Evolutionary conservation across 1,140 invertebrate species (phyloP).

Genomic region (Zaprionus tsacasi): DNA sequence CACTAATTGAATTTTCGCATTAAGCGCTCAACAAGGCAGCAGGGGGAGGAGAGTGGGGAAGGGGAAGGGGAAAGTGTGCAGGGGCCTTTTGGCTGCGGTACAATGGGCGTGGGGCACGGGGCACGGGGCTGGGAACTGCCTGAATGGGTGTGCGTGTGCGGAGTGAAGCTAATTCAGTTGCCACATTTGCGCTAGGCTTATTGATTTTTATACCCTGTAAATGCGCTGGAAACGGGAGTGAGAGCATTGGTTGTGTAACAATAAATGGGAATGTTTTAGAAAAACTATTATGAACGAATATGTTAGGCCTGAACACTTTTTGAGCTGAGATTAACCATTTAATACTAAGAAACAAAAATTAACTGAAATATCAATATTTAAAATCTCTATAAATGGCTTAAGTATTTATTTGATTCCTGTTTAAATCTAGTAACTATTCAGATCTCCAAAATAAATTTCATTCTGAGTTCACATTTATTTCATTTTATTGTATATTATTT

Average conservation of each 20-base stretch:
- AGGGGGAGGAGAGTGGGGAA: not conserved
- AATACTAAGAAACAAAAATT: no score
- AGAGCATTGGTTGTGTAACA: not conserved
- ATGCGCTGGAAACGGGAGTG: not conserved
- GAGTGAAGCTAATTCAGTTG: constrained; percentile 66
- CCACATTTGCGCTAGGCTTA: constrained; percentile 51
- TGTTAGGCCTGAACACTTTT: no score
- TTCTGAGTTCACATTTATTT: no score
- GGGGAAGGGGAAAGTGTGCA: not conserved
- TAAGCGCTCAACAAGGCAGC: constrained; percentile 59
- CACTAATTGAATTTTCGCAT: constrained; percentile 82
- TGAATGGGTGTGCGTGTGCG: constrained; percentile 36
- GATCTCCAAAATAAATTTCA: no score
- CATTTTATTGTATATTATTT: no score
- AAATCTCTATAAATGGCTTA: no score
- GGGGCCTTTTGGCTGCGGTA: constrained; percentile 2
- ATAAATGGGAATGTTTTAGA: not conserved
- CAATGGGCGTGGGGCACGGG: not conserved
- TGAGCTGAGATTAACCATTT: no score
- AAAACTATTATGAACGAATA: not conserved
- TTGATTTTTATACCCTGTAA: constrained; percentile 62
- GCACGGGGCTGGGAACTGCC: constrained; percentile 8
- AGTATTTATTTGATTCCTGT: no score
- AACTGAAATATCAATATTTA: no score
- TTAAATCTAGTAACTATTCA: no score